Evolutionary conservation across 2,797 vertebrate species (phyloP), one percentile per base, ranked within the genome.

Genomic region (Calcarius lapponicus): DNA sequence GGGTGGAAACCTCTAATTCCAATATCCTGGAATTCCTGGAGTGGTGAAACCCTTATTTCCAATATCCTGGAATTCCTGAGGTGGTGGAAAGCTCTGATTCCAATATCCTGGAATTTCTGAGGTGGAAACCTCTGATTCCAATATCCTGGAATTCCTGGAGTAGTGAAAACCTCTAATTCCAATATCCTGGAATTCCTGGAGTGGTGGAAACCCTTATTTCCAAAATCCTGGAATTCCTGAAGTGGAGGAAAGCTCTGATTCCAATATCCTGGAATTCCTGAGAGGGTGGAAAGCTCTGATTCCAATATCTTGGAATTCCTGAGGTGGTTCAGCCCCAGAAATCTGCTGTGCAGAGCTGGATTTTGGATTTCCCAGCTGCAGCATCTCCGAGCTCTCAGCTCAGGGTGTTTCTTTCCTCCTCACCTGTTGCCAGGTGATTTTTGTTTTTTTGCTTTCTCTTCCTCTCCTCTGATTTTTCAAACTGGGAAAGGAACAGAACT

Each of bases 341-440:
- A 7, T 9, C 32, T 3, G 6, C 24, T 3, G 40, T 13, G 1
- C 1, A 0, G 6, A 17, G 61, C 0, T 0, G 28, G 21, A n/a
- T 53, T 6, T 28, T 31, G 5, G 10, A 9, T 54, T 54, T 53
- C 61, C 50, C 32, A 5, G n/a, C 4, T 22, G 47, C 8, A 31
- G 73, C 54, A 18, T 10, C 81, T 50, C 65, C 2, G 5, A 4
- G 19, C 6, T 14, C 58, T 72, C 14, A 17, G 56, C 43, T 6
- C 34, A 5, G 57, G 57, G 16, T 6, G 8, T 36, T 25, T 36
- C 3, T 9, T 15, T 20, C 45, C 54, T 34, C 60, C 88, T 89
- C 61, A 9, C 71, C 48, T 51, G 32, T 34, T 48, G 51, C 75
- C 87, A 67, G 74, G 7, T 42, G 17, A 60, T 4, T 67, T 10